Conservation (phyloP, 2,113 vertebrate genomes). For the Seriola rivoliana region DNA sequence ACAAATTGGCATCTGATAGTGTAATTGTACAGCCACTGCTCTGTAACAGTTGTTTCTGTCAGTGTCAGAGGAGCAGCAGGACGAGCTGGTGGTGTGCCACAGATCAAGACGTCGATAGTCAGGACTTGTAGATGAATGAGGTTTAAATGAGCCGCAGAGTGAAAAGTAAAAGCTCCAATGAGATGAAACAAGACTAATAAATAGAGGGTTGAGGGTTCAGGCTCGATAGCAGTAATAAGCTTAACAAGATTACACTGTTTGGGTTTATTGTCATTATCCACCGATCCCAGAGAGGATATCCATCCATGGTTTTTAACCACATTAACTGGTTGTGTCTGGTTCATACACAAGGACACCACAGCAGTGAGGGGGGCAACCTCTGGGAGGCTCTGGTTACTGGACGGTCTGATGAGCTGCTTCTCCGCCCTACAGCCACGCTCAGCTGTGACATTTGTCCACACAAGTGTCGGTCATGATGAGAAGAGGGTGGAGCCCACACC, state of each 20-base stretch:
- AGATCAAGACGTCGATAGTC: neutral
- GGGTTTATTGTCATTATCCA: conserved; percentile 5
- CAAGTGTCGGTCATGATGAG: neutral
- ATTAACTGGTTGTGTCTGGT: neutral
- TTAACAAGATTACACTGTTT: neutral
- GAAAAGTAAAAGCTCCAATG: neutral
- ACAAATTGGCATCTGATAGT: conserved; percentile 11
- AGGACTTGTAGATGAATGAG: neutral
- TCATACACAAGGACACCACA: no score
- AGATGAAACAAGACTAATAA: neutral
- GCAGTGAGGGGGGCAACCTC: neutral
- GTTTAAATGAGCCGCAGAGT: neutral
- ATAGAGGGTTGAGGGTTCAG: neutral
- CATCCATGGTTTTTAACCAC: neutral
- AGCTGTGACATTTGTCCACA: neutral
- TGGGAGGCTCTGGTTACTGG: neutral
- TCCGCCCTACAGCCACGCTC: no score
- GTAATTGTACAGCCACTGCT: neutral
- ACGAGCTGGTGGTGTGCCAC: neutral
- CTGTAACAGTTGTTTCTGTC: neutral
- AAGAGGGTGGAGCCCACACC: neutral
- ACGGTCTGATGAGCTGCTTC: neutral
- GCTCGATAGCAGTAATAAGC: conserved; percentile 11
- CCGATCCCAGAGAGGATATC: neutral
- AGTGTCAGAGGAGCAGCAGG: neutral